Evolutionary conservation across 1,140 invertebrate species (phyloP).

Genomic region (Conus ventricosus): DNA sequence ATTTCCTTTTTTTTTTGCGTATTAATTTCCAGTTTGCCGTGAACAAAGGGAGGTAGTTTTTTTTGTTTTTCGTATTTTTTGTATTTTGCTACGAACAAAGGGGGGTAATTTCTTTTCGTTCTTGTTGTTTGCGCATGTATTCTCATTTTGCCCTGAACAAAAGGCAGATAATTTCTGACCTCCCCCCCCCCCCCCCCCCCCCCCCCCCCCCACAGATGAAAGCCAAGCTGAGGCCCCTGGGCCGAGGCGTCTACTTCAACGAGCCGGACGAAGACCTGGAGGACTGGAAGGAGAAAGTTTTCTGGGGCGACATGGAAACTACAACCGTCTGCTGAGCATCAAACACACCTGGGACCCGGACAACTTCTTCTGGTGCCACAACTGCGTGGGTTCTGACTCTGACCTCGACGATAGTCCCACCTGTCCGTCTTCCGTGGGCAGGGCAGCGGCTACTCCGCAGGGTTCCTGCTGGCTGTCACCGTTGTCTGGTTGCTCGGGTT

Average conservation of each 20-base stretch:
- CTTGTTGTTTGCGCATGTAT: background rate
- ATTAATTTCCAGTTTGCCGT: no score
- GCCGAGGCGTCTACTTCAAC: slow-evolving; percentile 50
- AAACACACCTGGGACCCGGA: slow-evolving; percentile 44
- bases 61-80: background rate
- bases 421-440: no score
- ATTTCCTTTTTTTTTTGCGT: no score
- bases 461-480: no score
- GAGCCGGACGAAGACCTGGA: slow-evolving; percentile 45
- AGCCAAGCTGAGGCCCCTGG: slow-evolving; percentile 16
- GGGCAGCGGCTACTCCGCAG: no score
- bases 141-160: no score
- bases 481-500: no score
- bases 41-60: no score
- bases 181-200: no score
- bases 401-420: background rate
- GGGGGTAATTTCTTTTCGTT: background rate
- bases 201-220: no score
- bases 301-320: slow-evolving; percentile 30
- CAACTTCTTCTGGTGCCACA: slow-evolving; percentile 48
- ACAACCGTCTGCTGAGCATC: slow-evolving; percentile 33
- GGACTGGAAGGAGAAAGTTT: slow-evolving; percentile 44
- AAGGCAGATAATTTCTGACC: no score
- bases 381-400: slow-evolving; percentile 50
- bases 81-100: background rate